Conservation (phyloP, 1,140 invertebrate genomes). For the Tribolium madens region DNA sequence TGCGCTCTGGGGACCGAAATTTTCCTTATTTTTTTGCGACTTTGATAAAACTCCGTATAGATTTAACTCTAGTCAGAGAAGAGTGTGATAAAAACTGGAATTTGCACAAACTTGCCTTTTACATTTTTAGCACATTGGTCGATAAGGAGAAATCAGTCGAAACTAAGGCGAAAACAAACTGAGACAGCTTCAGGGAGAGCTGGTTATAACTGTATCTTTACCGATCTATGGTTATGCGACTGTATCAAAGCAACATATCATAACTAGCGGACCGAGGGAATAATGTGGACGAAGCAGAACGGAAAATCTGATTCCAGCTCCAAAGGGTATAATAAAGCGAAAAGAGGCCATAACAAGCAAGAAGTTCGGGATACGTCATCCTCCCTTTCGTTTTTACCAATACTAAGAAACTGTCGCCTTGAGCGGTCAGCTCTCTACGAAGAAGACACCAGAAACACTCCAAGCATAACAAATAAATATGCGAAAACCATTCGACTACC, state of each 20-base stretch:
- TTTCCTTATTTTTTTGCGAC: constrained; percentile 30
- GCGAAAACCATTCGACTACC: background rate
- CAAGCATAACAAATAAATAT: constrained; percentile 24
- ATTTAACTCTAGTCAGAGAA: background rate
- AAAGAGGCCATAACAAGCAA: constrained; percentile 54
- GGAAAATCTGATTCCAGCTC: constrained; percentile 53
- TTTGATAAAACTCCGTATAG: constrained; percentile 21
- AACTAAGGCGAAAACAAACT: constrained; percentile 1
- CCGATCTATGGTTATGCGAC: constrained; percentile 40
- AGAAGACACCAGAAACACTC: constrained; percentile 4
- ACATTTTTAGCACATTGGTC: constrained; percentile 2
- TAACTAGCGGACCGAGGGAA: constrained; percentile 48
- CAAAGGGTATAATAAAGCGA: constrained; percentile 56
- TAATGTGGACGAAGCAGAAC: constrained; percentile 51
- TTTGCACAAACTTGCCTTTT: constrained; percentile 7
- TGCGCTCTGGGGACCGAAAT: constrained; percentile 13
- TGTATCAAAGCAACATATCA: constrained; percentile 50
- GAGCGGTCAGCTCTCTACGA: constrained; percentile 21
- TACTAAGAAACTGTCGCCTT: constrained; percentile 44
- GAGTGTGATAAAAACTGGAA: background rate
- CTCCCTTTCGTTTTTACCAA: constrained; percentile 49
- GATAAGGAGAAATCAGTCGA: background rate
- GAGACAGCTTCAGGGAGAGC: constrained; percentile 8
- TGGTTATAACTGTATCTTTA: constrained; percentile 44
- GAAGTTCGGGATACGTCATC: constrained; percentile 51